Conservation (phyloP, 2,113 vertebrate genomes). For the Prinia subflava region DNA sequence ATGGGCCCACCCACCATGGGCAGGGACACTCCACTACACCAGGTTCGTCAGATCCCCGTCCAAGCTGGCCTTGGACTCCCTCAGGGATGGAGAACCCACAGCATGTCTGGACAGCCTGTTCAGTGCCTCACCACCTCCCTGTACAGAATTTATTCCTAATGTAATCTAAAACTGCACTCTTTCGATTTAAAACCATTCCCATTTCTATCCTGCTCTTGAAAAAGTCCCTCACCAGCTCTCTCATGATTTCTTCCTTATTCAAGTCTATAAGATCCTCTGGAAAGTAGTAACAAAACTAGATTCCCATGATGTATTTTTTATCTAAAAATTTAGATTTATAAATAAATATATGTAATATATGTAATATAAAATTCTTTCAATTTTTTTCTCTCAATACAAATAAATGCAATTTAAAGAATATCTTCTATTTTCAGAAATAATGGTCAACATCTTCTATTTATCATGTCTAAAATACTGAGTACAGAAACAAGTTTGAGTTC, state of each 20-base stretch:
- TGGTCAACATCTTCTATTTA: background rate
- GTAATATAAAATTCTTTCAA: background rate
- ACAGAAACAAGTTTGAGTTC: background rate
- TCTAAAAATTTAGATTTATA: background rate
- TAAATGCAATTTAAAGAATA: background rate
- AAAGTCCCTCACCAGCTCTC: background rate
- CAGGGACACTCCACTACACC: background rate
- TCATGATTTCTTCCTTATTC: background rate
- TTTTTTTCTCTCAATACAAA: background rate
- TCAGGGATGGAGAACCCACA: background rate
- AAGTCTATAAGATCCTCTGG: background rate
- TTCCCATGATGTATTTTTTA: background rate
- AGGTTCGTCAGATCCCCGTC: accelerated
- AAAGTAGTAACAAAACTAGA: background rate
- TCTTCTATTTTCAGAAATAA: background rate
- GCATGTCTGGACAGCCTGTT: background rate
- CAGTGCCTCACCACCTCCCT: background rate
- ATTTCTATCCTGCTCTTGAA: background rate
- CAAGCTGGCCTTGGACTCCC: background rate
- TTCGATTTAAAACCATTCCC: background rate
- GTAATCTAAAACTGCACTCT: accelerated
- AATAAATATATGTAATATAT: background rate
- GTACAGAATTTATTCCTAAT: background rate
- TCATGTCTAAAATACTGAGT: background rate
- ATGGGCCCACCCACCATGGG: too few relatives aligned